These are phyloP conservation scores for Neomorphus geoffroyi DNA, from an alignment of 2,797 vertebrate species.

Conservation along the genomic window DNA sequence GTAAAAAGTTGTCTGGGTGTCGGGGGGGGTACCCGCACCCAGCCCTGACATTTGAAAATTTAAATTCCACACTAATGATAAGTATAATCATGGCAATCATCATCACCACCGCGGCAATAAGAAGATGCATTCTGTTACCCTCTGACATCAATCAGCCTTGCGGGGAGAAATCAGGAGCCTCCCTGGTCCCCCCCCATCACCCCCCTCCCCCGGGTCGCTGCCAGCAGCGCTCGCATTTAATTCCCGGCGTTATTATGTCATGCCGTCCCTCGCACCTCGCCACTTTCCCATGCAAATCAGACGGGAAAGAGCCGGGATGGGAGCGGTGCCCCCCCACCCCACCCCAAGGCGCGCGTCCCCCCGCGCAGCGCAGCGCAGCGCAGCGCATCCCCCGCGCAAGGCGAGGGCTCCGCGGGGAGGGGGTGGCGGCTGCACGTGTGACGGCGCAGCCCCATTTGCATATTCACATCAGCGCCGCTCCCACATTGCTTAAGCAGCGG, in stretches of 20 bases:
- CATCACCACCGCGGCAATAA: slow-evolving; percentile 27
- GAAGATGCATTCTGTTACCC: slow-evolving; percentile 56
- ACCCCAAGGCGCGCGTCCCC: too few species aligned
- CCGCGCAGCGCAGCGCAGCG: background rate
- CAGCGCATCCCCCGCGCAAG: background rate
- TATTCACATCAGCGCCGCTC: slow-evolving; percentile 81
- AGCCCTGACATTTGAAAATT: slow-evolving; percentile 18
- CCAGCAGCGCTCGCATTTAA: background rate
- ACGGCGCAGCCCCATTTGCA: slow-evolving; percentile 79
- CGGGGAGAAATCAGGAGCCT: slow-evolving; percentile 35
- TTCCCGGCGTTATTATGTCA: background rate
- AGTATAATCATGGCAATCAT: slow-evolving; percentile 69
- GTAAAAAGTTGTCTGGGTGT: background rate
- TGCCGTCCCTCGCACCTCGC: background rate
- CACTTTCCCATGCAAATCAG: too few species aligned
- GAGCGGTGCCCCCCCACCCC: too few species aligned
- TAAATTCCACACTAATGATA: slow-evolving; percentile 65
- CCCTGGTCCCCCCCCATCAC: background rate
- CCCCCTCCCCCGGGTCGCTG: background rate
- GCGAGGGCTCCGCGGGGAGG: background rate
- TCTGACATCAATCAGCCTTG: slow-evolving; percentile 72
- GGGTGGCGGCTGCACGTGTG: slow-evolving; percentile 77
- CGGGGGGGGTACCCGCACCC: background rate
- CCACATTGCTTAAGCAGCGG: slow-evolving; percentile 72
- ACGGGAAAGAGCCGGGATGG: background rate